Evolutionary conservation across 2,797 vertebrate species (phyloP).

Genomic region (Pantherophis vulpinus): DNA sequence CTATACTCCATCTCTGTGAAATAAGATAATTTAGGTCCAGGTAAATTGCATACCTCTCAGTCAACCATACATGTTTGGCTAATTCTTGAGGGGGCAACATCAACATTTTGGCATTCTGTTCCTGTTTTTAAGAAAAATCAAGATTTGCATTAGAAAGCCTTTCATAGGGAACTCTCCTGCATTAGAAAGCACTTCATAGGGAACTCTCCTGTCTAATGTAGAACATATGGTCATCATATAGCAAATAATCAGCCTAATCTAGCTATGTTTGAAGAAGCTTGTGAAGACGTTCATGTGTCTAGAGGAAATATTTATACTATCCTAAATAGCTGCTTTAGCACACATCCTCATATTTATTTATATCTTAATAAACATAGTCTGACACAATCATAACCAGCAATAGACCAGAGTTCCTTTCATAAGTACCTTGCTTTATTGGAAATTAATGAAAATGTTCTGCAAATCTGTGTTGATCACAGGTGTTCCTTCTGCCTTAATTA

Average conservation of each 20-base stretch:
- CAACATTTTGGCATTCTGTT: not conserved
- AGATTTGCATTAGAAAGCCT: not conserved
- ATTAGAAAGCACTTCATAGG: not conserved
- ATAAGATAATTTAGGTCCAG: not conserved
- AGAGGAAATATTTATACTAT: not conserved
- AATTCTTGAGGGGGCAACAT: not conserved
- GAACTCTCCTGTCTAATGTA: not conserved
- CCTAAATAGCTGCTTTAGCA: not conserved
- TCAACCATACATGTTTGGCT: not conserved
- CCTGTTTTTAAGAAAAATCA: not conserved
- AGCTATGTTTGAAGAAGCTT: not conserved
- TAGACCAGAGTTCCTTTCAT: not conserved
- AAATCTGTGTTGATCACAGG: not conserved
- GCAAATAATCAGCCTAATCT: not conserved
- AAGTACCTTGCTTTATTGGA: not conserved
- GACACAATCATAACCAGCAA: not conserved
- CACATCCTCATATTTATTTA: not conserved
- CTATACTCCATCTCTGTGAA: not conserved
- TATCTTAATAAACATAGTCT: not conserved
- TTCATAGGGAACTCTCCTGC: not conserved
- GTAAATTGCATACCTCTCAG: not conserved
- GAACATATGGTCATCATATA: not conserved
- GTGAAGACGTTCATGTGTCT: too few relatives aligned
- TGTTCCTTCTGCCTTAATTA: slow-evolving; percentile 1
- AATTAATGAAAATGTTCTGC: not conserved